Conservation (phyloP, 1,140 invertebrate species). For the Papilio glaucus region DNA sequence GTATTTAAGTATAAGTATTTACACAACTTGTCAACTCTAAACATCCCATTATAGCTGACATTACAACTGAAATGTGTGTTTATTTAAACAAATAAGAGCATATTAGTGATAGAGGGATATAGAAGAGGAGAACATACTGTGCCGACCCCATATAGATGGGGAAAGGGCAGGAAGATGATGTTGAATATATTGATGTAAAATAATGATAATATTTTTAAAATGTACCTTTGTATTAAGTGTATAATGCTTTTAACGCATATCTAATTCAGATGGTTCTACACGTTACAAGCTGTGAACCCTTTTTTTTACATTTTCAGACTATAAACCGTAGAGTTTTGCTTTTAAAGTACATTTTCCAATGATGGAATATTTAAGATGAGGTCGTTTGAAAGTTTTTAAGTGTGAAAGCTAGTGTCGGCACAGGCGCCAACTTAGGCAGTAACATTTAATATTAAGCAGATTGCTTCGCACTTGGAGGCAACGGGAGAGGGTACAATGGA, state of each 20-base stretch:
- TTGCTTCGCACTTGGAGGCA: constrained; percentile 51
- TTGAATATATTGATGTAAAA: constrained; percentile 36
- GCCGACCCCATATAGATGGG: too few relatives aligned
- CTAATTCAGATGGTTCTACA: constrained; percentile 65
- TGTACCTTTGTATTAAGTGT: constrained; percentile 64
- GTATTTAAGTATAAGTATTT: too few relatives aligned
- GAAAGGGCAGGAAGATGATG: too few relatives aligned
- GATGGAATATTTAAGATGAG: constrained; percentile 46
- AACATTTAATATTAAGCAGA: constrained; percentile 78
- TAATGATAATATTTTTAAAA: constrained; percentile 34
- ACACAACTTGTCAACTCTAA: too few relatives aligned
- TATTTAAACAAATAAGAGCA: too few relatives aligned
- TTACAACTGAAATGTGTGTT: too few relatives aligned
- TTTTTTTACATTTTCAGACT: constrained; percentile 44
- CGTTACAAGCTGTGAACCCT: constrained; percentile 48
- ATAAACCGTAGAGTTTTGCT: constrained; percentile 32
- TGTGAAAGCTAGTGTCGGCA: constrained; percentile 69
- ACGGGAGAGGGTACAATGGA: constrained; percentile 15
- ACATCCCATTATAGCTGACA: too few relatives aligned
- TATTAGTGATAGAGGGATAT: too few relatives aligned
- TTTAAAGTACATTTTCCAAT: constrained; percentile 49
- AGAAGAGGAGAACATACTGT: too few relatives aligned
- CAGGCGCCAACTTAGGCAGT: constrained; percentile 71
- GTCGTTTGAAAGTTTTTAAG: constrained; percentile 67
- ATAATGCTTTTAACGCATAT: constrained; percentile 80